phyloP scores from a whole-genome alignment of 2,113 vertebrate genomes.

The Ammodytes marinus region DNA sequence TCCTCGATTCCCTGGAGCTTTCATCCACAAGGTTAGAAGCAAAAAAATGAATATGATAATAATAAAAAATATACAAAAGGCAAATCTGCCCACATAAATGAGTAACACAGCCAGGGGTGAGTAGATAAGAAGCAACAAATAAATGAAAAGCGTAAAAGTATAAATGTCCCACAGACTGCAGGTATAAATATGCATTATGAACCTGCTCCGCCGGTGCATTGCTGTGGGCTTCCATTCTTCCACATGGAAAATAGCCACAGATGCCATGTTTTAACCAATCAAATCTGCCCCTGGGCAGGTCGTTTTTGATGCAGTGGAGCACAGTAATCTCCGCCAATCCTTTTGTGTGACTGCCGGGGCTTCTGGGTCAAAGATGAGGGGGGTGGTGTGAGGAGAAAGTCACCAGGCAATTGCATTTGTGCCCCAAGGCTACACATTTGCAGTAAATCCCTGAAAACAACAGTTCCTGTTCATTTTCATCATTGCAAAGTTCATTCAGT shows the following conservation, averaged over 20 bases:
- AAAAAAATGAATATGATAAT: slow-evolving; percentile 69
- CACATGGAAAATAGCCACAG: slow-evolving; percentile 78
- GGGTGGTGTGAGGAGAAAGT: slow-evolving; percentile 78
- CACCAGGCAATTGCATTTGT: slow-evolving; percentile 69
- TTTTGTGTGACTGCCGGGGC: slow-evolving; percentile 85
- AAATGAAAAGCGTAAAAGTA: slow-evolving; percentile 79
- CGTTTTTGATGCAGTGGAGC: slow-evolving; percentile 80
- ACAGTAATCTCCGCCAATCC: slow-evolving; percentile 88
- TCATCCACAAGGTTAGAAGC: slow-evolving; percentile 63
- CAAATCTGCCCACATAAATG: slow-evolving; percentile 74
- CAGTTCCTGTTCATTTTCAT: slow-evolving; percentile 52
- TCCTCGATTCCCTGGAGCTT: slow-evolving; percentile 64
- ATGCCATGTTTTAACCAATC: slow-evolving; percentile 88
- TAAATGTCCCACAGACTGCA: slow-evolving; percentile 71
- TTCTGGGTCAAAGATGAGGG: slow-evolving; percentile 74
- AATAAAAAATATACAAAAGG: slow-evolving; percentile 69
- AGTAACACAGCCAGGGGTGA: slow-evolving; percentile 77
- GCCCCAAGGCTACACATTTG: slow-evolving; percentile 83
- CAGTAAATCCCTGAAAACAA: slow-evolving; percentile 82
- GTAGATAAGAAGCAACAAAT: slow-evolving; percentile 77
- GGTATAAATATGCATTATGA: slow-evolving; percentile 82
- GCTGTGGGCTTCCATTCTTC: slow-evolving; percentile 69
- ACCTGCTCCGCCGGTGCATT: slow-evolving; percentile 51
- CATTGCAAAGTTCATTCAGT: slow-evolving; percentile 73
- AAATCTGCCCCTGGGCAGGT: slow-evolving; percentile 87